These are phyloP conservation scores for Romanogobio albipinnatus DNA, from an alignment of 2,113 vertebrate genomes.

Conservation along the genomic window DNA sequence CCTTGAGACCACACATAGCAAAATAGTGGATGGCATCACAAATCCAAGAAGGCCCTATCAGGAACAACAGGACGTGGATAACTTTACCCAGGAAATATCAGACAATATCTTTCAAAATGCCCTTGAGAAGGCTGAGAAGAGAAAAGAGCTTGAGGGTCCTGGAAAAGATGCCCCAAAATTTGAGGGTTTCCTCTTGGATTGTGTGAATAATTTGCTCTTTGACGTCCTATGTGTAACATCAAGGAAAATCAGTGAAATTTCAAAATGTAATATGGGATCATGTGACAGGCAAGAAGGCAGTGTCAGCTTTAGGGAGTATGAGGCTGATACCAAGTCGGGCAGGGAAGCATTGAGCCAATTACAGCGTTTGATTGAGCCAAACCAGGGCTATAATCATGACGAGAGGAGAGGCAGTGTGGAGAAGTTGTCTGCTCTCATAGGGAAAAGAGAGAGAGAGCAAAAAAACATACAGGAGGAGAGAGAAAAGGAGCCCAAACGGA, in stretches of 20 bases:
- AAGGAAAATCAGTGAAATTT: slow-evolving; percentile 84
- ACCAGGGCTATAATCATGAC: slow-evolving; percentile 52
- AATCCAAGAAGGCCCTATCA: slow-evolving; percentile 72
- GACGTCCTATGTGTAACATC: slow-evolving; percentile 84
- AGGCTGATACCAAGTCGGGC: slow-evolving; percentile 57
- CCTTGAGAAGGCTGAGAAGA: slow-evolving; percentile 83
- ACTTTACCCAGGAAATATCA: slow-evolving; percentile 86
- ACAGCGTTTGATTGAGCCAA: slow-evolving; percentile 60
- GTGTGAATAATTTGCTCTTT: slow-evolving; percentile 84
- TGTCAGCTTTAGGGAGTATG: slow-evolving; percentile 45
- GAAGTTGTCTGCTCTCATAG: slow-evolving; percentile 55
- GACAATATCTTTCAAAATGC: slow-evolving; percentile 86
- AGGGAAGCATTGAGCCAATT: slow-evolving; percentile 65
- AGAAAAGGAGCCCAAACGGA: slow-evolving; percentile 57
- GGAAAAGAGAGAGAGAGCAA: slow-evolving; percentile 59
- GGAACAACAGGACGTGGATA: slow-evolving; percentile 77
- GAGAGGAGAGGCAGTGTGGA: slow-evolving; percentile 61
- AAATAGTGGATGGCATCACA: slow-evolving; percentile 81
- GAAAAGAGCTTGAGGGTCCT: slow-evolving; percentile 69
- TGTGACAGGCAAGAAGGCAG: slow-evolving; percentile 58
- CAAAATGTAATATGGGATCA: slow-evolving; percentile 67
- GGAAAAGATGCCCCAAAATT: slow-evolving; percentile 68
- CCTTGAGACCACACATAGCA: slow-evolving; percentile 82
- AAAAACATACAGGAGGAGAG: slow-evolving; percentile 60
- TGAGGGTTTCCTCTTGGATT: slow-evolving; percentile 80